Conservation (phyloP, 2,888 invertebrate species). For the Macrophya annulata region DNA sequence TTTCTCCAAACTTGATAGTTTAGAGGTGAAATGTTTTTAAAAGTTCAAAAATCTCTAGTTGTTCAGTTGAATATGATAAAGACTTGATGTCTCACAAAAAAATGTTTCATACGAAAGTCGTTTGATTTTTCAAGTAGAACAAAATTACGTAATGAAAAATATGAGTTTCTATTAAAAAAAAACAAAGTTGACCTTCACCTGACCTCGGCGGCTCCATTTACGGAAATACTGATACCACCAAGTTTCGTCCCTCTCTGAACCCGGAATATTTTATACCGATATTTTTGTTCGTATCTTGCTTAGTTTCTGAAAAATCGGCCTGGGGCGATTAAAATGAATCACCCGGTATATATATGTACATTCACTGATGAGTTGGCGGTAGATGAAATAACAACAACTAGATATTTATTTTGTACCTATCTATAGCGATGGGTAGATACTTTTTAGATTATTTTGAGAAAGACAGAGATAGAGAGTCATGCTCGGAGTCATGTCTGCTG, state of each 20-base stretch:
- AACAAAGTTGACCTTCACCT: no score
- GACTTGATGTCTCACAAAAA: no score
- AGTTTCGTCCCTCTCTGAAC: slow-evolving; percentile 15
- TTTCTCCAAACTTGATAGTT: no score
- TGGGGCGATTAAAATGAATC: slow-evolving; percentile 19
- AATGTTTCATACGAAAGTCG: no score
- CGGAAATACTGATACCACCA: neutral
- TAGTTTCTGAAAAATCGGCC: slow-evolving; percentile 26
- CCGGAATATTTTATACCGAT: neutral
- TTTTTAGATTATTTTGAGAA: neutral
- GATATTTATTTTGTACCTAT: neutral
- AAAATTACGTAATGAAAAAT: no score
- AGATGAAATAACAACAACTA: neutral
- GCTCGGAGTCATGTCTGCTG: neutral
- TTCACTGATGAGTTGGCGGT: slow-evolving; percentile 14
- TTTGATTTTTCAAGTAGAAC: no score
- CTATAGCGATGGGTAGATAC: neutral
- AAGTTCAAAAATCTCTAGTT: no score
- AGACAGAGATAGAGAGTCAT: neutral
- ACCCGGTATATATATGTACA: slow-evolving; percentile 30
- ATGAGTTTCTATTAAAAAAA: no score
- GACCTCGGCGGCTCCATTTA: neutral
- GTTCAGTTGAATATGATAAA: no score
- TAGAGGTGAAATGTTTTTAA: no score
- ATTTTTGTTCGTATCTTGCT: slow-evolving; percentile 22